Percentiles rank a stretch among this genome's conserved stretches.
Conservation (phyloP, 2,113 vertebrate genomes). For the Nematolebias whitei region DNA sequence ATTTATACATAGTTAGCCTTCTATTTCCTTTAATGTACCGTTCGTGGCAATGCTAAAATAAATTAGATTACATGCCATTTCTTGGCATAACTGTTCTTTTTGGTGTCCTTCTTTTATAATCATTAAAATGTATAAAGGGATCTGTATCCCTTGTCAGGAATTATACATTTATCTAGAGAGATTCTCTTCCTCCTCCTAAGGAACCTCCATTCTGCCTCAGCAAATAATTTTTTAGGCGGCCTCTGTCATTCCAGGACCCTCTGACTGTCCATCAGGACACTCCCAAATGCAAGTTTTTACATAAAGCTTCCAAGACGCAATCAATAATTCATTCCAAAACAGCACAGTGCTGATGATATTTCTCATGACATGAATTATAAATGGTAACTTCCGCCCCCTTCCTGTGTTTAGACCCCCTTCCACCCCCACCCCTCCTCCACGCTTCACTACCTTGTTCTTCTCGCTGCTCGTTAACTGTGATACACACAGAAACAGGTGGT, state of each 20-base stretch:
- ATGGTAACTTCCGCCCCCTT: slow-evolving; percentile 67
- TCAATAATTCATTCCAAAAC: slow-evolving; percentile 83
- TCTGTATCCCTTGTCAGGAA: background rate
- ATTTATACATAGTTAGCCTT: no score
- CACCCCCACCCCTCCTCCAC: slow-evolving; percentile 19
- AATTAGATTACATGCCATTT: background rate
- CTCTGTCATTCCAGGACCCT: slow-evolving; percentile 25
- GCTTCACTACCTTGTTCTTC: slow-evolving; percentile 71
- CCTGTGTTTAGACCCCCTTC: slow-evolving; percentile 64
- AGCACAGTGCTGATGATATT: slow-evolving; percentile 81
- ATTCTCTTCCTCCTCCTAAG: slow-evolving; percentile 22
- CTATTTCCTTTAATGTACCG: background rate
- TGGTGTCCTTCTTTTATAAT: no score
- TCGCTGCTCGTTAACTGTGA: slow-evolving; percentile 50
- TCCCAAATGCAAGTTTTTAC: slow-evolving; percentile 69
- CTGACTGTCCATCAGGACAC: slow-evolving; percentile 63
- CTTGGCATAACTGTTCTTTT: no score
- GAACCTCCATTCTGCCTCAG: slow-evolving; percentile 8
- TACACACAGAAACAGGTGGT: slow-evolving; percentile 75
- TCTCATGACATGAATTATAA: slow-evolving; percentile 82
- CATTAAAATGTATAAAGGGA: background rate
- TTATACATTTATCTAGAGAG: slow-evolving; percentile 9
- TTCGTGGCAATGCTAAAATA: background rate
- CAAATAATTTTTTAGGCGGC: slow-evolving; percentile 31
- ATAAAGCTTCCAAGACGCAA: slow-evolving; percentile 73